A percentile compares a stretch with the other conserved stretches of the same genome.
Evolutionary conservation across 2,888 invertebrate genomes (phyloP).

Genomic region (Orthonevra nobilis): DNA sequence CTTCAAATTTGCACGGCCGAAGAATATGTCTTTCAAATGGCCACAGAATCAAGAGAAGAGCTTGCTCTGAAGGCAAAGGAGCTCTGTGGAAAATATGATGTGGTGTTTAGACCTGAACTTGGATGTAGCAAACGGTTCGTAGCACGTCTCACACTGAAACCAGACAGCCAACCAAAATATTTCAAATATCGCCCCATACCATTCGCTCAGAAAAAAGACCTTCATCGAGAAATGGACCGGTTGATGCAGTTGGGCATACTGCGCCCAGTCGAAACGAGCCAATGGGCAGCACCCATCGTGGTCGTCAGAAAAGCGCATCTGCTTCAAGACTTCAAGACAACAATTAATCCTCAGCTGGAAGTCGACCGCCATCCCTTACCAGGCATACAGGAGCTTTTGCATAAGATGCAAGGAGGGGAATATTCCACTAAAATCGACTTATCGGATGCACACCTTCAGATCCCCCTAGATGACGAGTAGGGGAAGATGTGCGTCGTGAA

Average conservation of each 20-base stretch:
- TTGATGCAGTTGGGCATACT: background rate
- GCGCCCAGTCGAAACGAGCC: constrained; percentile 3
- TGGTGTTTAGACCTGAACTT: background rate
- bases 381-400: background rate
- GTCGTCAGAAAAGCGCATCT: constrained; percentile 9
- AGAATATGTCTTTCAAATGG: background rate
- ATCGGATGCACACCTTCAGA: too few relatives aligned
- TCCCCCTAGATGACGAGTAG: too few relatives aligned
- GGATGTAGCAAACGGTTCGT: constrained; percentile 5
- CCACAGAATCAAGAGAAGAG: background rate
- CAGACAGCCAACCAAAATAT: constrained; percentile 2
- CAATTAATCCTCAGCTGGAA: too few relatives aligned
- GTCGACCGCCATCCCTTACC: too few relatives aligned
- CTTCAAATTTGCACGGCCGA: background rate
- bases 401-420: too few relatives aligned
- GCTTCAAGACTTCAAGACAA: too few relatives aligned
- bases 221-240: background rate
- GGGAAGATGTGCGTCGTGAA: too few relatives aligned
- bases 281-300: constrained; percentile 16
- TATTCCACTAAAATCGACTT: too few relatives aligned
- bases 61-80: background rate
- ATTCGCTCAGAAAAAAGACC: background rate
- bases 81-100: background rate
- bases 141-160: background rate
- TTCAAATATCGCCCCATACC: constrained; percentile 10